Percentiles rank a stretch among this genome's conserved stretches.
These are phyloP conservation scores for Gisinianus flammeolus DNA, from an alignment of 2,888 invertebrate genomes.

Conservation along the genomic window DNA sequence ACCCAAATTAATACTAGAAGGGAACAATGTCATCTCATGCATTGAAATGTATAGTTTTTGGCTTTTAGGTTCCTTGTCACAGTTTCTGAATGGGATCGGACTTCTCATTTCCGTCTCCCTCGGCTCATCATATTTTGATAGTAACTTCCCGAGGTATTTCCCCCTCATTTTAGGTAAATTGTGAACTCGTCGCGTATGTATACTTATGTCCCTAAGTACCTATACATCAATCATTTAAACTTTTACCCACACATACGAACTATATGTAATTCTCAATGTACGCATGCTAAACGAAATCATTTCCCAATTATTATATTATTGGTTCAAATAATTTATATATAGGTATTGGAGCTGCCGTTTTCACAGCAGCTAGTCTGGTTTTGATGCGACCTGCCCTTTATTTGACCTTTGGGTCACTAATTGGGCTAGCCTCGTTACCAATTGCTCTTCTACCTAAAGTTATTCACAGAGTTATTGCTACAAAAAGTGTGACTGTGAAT, in stretches of 20 bases:
- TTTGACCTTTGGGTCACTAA: slow-evolving; percentile 21
- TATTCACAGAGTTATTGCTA: slow-evolving; percentile 4
- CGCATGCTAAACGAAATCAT: too few relatives aligned
- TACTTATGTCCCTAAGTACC: background rate
- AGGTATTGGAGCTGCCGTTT: slow-evolving; percentile 22
- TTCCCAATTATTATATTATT: background rate
- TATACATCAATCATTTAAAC: too few relatives aligned
- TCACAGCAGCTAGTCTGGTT: slow-evolving; percentile 15
- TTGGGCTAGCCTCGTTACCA: slow-evolving; percentile 10
- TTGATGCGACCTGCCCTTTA: background rate
- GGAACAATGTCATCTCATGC: background rate
- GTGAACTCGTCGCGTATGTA: too few relatives aligned
- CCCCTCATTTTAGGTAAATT: slow-evolving; percentile 33
- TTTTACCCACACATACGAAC: too few relatives aligned
- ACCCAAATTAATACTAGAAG: background rate
- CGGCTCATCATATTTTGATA: slow-evolving; percentile 31
- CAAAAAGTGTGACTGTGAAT: slow-evolving; percentile 11
- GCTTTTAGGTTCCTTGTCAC: slow-evolving; percentile 21
- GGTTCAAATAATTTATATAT: background rate
- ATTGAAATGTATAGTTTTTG: slow-evolving; percentile 23
- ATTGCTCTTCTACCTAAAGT: slow-evolving; percentile 36
- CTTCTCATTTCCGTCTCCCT: slow-evolving; percentile 13
- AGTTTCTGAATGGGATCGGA: slow-evolving; percentile 33
- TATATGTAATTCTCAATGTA: too few relatives aligned
- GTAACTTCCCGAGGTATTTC: slow-evolving; percentile 36